These are phyloP conservation scores for Pseudochirops cupreus DNA, from an alignment of 2,797 vertebrate genomes.

Conservation along the genomic window DNA sequence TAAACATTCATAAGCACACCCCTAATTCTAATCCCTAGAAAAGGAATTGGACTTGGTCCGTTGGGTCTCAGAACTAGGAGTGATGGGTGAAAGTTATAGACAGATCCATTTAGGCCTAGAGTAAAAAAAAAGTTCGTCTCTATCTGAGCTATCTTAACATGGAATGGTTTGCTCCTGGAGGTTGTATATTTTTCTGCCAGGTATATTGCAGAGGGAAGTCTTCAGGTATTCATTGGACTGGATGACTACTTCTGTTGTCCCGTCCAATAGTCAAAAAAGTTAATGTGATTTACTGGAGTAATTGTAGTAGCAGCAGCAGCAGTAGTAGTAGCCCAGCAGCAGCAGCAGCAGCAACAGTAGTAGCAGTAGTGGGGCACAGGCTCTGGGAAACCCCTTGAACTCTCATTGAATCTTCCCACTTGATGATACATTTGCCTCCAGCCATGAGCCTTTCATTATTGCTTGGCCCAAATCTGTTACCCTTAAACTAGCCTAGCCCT, in stretches of 20 bases:
- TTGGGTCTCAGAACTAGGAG: background rate
- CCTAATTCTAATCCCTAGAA: background rate
- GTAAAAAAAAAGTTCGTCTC: background rate
- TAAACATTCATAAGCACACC: background rate
- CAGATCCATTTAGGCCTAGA: background rate
- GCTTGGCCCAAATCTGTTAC: no score
- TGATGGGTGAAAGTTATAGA: background rate
- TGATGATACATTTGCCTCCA: no score
- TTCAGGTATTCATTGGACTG: background rate
- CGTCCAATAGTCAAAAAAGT: background rate
- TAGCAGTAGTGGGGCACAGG: no score
- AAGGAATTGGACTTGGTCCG: background rate
- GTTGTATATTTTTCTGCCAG: background rate
- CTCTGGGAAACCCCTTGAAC: no score
- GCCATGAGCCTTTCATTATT: no score
- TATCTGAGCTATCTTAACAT: background rate
- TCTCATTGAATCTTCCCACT: no score
- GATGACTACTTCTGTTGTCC: background rate
- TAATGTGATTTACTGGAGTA: background rate
- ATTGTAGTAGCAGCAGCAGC: no score
- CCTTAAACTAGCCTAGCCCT: no score
- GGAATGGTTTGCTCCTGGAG: background rate
- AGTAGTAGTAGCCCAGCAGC: no score
- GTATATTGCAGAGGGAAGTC: background rate
- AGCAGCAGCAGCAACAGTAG: no score